Percentiles rank a stretch among this genome's conserved stretches.
These are phyloP conservation scores for Suricata suricatta DNA, from an alignment of 2,113 vertebrate genomes.

Conservation along the genomic window DNA sequence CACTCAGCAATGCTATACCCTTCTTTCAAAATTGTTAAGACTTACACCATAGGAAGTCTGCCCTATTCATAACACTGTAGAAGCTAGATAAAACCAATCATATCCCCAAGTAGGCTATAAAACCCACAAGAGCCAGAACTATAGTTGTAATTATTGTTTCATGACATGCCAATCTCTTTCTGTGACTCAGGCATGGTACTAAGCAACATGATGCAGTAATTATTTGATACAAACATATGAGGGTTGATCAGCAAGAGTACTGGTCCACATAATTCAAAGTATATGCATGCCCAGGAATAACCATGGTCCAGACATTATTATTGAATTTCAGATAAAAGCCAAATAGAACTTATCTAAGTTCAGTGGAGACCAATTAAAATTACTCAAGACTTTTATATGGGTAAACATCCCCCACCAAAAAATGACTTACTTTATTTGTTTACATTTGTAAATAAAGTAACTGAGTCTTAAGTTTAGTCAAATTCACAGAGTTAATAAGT, in stretches of 20 bases:
- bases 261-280: not conserved
- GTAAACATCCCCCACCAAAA: not conserved
- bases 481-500: not conserved
- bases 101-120: not conserved
- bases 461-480: not conserved
- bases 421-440: not conserved
- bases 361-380: conserved; percentile 37
- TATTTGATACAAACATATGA: not conserved
- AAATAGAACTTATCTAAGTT: conserved; percentile 23
- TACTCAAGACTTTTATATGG: conserved; percentile 45
- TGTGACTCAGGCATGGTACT: not conserved
- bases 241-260: not conserved
- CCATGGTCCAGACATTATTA: not conserved
- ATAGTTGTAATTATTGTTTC: not conserved
- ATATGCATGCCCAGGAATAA: not conserved
- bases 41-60: not conserved
- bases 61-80: not conserved
- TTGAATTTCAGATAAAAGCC: conserved; percentile 18
- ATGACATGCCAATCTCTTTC: not conserved
- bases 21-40: not conserved
- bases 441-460: conserved; percentile 9
- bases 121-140: not conserved
- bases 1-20: not conserved
- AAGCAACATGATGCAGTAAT: not conserved
- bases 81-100: conserved; percentile 14